Evolutionary conservation across 2,113 vertebrate species (phyloP).

Genomic region (Heliornis fulica): DNA sequence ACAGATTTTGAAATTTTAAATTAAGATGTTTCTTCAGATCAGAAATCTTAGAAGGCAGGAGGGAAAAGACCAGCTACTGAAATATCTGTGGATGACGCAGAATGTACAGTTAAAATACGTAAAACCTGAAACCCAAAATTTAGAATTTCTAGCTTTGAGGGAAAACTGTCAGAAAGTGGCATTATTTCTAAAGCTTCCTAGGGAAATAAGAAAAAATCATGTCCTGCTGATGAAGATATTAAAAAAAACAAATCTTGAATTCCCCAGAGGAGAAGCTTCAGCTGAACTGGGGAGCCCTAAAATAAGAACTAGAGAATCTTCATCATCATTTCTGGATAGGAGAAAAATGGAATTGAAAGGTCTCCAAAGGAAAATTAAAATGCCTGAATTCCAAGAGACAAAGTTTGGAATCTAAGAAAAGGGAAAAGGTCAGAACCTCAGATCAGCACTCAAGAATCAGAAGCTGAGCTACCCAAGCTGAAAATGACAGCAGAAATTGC

Average conservation of each 20-base stretch:
- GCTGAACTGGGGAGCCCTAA: not conserved
- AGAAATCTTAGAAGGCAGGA: not conserved
- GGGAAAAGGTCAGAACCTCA: not conserved
- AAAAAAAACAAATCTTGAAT: not conserved
- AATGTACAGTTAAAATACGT: not conserved
- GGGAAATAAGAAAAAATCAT: not conserved
- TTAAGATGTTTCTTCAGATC: not conserved
- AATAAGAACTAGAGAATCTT: not conserved
- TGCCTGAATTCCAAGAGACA: not conserved
- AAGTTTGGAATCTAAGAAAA: conserved; percentile 4
- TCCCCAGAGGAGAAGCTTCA: not conserved
- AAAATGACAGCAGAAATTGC: not conserved
- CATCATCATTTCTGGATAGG: not conserved
- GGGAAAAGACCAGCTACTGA: not conserved
- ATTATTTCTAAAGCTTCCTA: not conserved
- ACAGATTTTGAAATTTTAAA: not conserved
- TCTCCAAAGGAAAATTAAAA: not conserved
- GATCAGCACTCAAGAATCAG: not conserved
- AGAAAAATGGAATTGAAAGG: not conserved
- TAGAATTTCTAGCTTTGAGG: not conserved
- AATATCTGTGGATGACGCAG: not conserved
- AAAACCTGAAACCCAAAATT: not conserved
- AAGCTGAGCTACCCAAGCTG: not conserved
- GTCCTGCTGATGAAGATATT: not conserved
- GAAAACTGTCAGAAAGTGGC: not conserved